Evolutionary conservation across 2,888 invertebrate genomes (phyloP).

Genomic region (Hoplodrina blanda): DNA sequence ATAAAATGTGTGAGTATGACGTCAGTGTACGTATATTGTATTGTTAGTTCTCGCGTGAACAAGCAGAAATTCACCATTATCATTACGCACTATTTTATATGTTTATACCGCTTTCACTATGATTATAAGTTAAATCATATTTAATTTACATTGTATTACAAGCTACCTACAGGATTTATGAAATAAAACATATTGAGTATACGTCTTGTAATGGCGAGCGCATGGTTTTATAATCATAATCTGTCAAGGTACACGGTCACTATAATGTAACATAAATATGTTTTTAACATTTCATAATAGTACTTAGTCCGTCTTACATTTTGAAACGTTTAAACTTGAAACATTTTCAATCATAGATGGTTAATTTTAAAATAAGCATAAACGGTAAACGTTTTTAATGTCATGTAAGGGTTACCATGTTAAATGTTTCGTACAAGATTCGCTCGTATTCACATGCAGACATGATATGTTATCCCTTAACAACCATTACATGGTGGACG

Average conservation of each 20-base stretch:
- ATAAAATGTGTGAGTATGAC: constrained; percentile 35
- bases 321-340: constrained; percentile 54
- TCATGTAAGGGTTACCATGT: constrained; percentile 62
- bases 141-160: constrained; percentile 40
- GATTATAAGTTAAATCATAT: constrained; percentile 46
- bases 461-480: constrained; percentile 61
- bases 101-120: constrained; percentile 67
- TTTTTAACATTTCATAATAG: constrained; percentile 53
- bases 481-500: constrained; percentile 64
- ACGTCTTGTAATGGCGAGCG: background rate
- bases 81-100: constrained; percentile 67
- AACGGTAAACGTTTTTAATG: constrained; percentile 65
- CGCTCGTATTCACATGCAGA: constrained; percentile 53
- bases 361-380: constrained; percentile 65
- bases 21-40: constrained; percentile 6
- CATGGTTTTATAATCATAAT: constrained; percentile 18
- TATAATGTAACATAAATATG: constrained; percentile 57
- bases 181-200: constrained; percentile 14
- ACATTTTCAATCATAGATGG: constrained; percentile 54
- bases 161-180: constrained; percentile 23
- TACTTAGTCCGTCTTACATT: constrained; percentile 63
- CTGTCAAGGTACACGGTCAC: background rate
- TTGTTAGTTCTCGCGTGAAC: constrained; percentile 60
- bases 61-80: constrained; percentile 49
- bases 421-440: constrained; percentile 63